Percentiles rank a stretch among this genome's conserved stretches.
These are phyloP conservation scores for Pipistrellus nathusii DNA, from an alignment of 2,797 vertebrate species.

Conservation along the genomic window DNA sequence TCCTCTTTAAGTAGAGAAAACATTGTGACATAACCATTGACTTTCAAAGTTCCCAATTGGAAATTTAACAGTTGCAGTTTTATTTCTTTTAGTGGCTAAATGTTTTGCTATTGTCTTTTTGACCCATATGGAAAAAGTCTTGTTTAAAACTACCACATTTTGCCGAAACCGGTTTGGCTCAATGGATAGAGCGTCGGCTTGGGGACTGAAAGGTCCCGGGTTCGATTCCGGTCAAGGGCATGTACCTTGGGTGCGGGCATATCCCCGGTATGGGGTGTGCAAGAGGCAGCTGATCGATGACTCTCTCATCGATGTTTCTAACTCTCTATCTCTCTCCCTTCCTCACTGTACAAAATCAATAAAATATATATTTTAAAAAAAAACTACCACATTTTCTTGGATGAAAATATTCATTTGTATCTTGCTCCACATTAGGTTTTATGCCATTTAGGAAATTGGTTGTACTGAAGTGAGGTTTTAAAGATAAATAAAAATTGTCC, in stretches of 20 bases:
- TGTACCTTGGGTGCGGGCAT: too few relatives aligned
- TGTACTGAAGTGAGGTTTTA: constrained; percentile 45
- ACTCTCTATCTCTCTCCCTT: too few relatives aligned
- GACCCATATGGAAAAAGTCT: background rate
- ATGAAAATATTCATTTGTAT: constrained; percentile 9
- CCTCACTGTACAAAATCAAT: too few relatives aligned
- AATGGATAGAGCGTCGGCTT: too few relatives aligned
- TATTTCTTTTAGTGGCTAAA: constrained; percentile 6
- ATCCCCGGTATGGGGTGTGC: too few relatives aligned
- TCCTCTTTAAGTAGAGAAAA: background rate
- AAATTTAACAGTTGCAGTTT: background rate
- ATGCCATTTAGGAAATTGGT: background rate
- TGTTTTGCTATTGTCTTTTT: constrained; percentile 21
- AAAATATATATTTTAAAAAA: too few relatives aligned
- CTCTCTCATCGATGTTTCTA: too few relatives aligned
- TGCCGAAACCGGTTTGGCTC: too few relatives aligned
- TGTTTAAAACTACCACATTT: constrained; percentile 43
- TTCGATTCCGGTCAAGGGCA: too few relatives aligned
- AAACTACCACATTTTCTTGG: constrained; percentile 34
- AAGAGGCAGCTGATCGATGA: too few relatives aligned
- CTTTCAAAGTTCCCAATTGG: background rate
- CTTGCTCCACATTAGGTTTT: background rate
- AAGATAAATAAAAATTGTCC: constrained; percentile 29
- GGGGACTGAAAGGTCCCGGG: too few relatives aligned
- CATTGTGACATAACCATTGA: constrained; percentile 3